These are phyloP conservation scores for Orycteropus afer DNA, from an alignment of 2,113 vertebrate genomes.

Conservation along the genomic window DNA sequence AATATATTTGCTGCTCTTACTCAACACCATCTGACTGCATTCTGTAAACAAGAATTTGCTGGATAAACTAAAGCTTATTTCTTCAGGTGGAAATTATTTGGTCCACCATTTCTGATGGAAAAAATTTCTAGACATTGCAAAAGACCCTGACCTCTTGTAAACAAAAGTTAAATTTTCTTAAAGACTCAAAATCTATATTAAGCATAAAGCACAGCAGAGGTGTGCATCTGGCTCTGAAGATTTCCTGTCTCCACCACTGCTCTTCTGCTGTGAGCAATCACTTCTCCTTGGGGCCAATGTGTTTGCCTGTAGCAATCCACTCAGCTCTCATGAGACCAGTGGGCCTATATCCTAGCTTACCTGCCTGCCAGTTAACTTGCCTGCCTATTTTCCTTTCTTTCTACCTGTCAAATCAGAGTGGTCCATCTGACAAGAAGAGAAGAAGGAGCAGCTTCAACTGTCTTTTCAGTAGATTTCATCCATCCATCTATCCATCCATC, in stretches of 20 bases:
- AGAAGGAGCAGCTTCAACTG: background rate
- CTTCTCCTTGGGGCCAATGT: background rate
- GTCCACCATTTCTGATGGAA: background rate
- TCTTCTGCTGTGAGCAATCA: background rate
- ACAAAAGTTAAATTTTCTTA: constrained; percentile 18
- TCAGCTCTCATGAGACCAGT: background rate
- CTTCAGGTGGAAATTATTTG: background rate
- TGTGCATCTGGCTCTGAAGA: background rate
- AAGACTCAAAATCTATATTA: background rate
- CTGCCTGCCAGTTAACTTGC: background rate
- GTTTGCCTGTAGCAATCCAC: background rate
- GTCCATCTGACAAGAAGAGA: background rate
- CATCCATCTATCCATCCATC: background rate
- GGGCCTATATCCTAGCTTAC: background rate
- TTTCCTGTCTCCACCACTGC: background rate
- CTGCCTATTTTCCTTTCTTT: background rate
- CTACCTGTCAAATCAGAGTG: background rate
- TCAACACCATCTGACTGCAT: background rate
- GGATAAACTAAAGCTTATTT: background rate
- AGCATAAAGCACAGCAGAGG: background rate
- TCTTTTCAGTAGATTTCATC: background rate
- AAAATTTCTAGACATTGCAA: background rate
- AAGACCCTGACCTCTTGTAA: background rate
- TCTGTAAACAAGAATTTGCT: constrained; percentile 33
- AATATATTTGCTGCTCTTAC: background rate